A percentile compares a stretch with the other conserved stretches of the same genome.
phyloP scores from a whole-genome alignment of 2,888 invertebrate species.

The Drosophila buzzatii region DNA sequence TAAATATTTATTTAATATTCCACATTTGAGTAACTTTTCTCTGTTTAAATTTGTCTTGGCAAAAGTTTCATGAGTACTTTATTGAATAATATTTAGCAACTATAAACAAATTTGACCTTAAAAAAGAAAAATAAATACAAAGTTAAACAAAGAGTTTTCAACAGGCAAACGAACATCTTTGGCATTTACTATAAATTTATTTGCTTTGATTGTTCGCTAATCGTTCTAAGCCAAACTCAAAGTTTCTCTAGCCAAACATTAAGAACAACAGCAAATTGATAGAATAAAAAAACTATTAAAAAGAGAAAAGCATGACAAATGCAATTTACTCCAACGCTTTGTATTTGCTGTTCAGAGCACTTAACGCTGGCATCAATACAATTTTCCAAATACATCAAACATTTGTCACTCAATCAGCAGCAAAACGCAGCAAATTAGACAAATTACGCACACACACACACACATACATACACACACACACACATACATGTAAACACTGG shows the following conservation, averaged over 20 bases:
- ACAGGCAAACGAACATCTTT: too few species aligned
- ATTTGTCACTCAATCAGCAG: constrained; percentile 65
- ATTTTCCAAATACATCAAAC: constrained; percentile 53
- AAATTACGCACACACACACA: constrained; percentile 9
- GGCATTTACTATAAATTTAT: neutral
- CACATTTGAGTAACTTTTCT: neutral
- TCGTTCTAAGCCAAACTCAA: constrained; percentile 33
- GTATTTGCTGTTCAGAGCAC: constrained; percentile 13
- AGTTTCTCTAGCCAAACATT: constrained; percentile 14
- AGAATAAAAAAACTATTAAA: constrained; percentile 1
- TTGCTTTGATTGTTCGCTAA: constrained; percentile 11
- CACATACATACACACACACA: neutral
- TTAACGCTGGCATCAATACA: constrained; percentile 39
- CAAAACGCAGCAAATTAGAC: constrained; percentile 62
- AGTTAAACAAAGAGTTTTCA: constrained; percentile 10
- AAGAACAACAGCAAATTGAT: neutral
- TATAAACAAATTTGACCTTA: constrained; percentile 3
- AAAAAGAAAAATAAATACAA: neutral
- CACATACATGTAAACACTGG: neutral
- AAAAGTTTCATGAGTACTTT: constrained; percentile 1
- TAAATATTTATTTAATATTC: neutral
- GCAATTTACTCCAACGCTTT: constrained; percentile 32
- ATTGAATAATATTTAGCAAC: constrained; percentile 9
- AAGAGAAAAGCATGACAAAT: constrained; percentile 30
- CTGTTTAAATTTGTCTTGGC: neutral